Evolutionary conservation across 2,888 invertebrate species (phyloP), one percentile per base, ranked within the genome.

Genomic region (Cantharis rufa): DNA sequence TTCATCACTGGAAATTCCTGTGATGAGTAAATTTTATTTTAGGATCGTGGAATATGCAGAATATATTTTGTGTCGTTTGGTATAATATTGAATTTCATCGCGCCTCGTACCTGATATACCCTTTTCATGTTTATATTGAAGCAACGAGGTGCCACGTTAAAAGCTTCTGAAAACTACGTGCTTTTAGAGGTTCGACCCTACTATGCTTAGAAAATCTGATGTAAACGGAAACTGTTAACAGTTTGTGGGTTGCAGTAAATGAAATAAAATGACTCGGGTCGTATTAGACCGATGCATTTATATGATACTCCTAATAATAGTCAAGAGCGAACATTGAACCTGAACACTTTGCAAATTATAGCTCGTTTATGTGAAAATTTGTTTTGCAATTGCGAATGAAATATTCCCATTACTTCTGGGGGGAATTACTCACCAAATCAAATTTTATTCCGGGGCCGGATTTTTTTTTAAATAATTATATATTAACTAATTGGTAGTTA

Each of bases 291-390:
- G 76, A 76, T 75, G 75, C 72, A 76, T 74, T 66, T 74, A 74
- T 77, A 73, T 69, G 77, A 77, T 77, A 69, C 73, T 64, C 62
- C 77, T 71, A 77, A 77, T 71, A 74, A 77, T 77, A 77, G 77
- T 70, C 77, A 74, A 74, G 77, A 74, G 74, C 68, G 77, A 74
- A 18, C 77, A 74, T 77, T 77, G 77, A 77, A 77, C 77, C 77
- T 74, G 72, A 71, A 28, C 73, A 64, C 62, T 15, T 69, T 69
- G 66, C 71, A 74, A 77, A 73, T 73, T 74, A 68, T 62, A 71
- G 13, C 69, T 74, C 74, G 61, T 77, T 76, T 74, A 69, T 74
- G 77, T 74, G 77, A 71, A 74, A 77, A 74, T 77, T 70, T 77
- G 18, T 61, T 21, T 63, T 71, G 71, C 69, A 63, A 69, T 32